Percentiles rank a stretch among this genome's conserved stretches.
Conservation (phyloP, 1,140 invertebrate genomes). For the Aporrectodea caliginosa region DNA sequence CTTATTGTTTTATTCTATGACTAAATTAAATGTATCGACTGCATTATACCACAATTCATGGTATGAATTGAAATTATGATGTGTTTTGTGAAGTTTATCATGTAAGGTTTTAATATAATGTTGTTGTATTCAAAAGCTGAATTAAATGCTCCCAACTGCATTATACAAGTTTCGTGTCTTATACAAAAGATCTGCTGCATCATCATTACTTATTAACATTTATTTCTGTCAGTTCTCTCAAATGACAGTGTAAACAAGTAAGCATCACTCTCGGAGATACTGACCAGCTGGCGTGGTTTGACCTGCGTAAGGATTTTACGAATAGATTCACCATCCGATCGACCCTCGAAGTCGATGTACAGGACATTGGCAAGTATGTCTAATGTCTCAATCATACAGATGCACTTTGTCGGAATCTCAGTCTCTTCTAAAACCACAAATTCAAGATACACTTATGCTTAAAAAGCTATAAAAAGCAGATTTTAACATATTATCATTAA, state of each 20-base stretch:
- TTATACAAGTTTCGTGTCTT: neutral
- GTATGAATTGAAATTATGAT: too few relatives aligned
- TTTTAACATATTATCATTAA: too few relatives aligned
- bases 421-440: conserved; percentile 1
- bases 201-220: neutral
- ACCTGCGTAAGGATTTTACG: conserved; percentile 78
- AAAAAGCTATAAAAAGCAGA: too few relatives aligned
- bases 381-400: conserved; percentile 70
- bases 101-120: too few relatives aligned
- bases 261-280: neutral
- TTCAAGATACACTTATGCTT: too few relatives aligned
- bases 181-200: neutral
- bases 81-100: too few relatives aligned
- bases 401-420: conserved; percentile 68
- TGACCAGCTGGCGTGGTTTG: conserved; percentile 72
- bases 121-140: too few relatives aligned
- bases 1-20: too few relatives aligned
- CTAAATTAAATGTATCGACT: too few relatives aligned
- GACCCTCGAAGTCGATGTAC: conserved; percentile 96
- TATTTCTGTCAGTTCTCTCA: neutral
- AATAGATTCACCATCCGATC: conserved; percentile 94
- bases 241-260: neutral
- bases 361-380: conserved; percentile 79
- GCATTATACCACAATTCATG: too few relatives aligned
- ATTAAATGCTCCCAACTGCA: neutral